These are phyloP conservation scores for Eremobia ochroleuca DNA, from an alignment of 2,888 invertebrate species.

Conservation along the genomic window DNA sequence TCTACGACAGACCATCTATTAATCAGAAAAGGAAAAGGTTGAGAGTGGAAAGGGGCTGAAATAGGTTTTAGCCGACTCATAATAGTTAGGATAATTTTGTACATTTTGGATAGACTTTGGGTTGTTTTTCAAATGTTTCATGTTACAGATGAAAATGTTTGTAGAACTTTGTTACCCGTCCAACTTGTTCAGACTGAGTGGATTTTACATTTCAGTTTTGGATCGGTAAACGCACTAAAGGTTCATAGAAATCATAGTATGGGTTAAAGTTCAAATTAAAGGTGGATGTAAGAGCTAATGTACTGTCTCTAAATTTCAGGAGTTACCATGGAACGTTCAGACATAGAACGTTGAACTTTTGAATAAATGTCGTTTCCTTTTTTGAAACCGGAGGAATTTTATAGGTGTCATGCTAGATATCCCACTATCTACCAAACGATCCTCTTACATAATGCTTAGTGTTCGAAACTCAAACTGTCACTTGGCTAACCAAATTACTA, in stretches of 20 bases:
- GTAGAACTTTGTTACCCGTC: neutral
- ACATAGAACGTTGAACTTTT: neutral
- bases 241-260: too few relatives aligned
- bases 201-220: neutral
- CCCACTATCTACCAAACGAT: too few relatives aligned
- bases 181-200: neutral
- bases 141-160: neutral
- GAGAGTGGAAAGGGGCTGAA: slow-evolving; percentile 23
- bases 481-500: slow-evolving; percentile 48
- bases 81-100: slow-evolving; percentile 30
- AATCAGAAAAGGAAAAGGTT: slow-evolving; percentile 48
- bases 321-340: neutral
- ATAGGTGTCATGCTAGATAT: too few relatives aligned
- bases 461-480: slow-evolving; percentile 33
- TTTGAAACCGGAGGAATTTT: too few relatives aligned
- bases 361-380: neutral
- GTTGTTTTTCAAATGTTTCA: slow-evolving; percentile 2
- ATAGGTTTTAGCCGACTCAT: slow-evolving; percentile 35
- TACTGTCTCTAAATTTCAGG: too few relatives aligned
- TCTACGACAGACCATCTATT: slow-evolving; percentile 50
- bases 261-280: neutral
- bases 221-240: neutral
- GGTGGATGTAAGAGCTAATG: too few relatives aligned
- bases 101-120: neutral
- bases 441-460: too few relatives aligned